Conservation (phyloP, 1,140 invertebrate genomes). For the Parapsyche elsis region DNA sequence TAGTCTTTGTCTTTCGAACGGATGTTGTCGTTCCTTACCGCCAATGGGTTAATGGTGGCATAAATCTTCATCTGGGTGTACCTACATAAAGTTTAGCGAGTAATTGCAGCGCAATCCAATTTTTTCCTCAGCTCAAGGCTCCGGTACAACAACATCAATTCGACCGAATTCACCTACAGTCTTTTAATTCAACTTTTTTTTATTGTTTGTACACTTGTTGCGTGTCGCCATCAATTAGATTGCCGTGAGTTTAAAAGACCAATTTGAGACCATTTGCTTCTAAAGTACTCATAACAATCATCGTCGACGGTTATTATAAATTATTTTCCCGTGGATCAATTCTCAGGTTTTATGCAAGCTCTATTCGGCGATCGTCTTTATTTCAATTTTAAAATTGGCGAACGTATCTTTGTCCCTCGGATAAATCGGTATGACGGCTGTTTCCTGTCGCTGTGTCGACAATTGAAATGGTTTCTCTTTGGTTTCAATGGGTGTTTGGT, state of each 20-base stretch:
- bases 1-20: neutral
- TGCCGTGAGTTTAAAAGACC: no score
- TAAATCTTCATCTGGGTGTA: slow-evolving; percentile 2
- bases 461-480: neutral
- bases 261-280: no score
- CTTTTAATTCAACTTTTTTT: neutral
- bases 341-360: no score
- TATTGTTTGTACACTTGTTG: no score
- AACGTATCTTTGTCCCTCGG: neutral
- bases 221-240: no score
- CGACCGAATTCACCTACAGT: neutral
- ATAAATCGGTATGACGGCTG: neutral
- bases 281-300: no score
- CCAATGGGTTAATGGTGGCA: neutral
- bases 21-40: neutral
- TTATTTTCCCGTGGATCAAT: no score
- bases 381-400: neutral
- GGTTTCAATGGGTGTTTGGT: neutral
- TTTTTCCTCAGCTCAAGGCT: neutral
- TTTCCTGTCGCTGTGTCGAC: neutral
- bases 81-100: neutral
- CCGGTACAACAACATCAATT: no score
- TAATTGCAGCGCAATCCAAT: neutral
- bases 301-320: no score
- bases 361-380: no score